Conservation (phyloP, 2,113 vertebrate genomes). For the Upupa epops region DNA sequence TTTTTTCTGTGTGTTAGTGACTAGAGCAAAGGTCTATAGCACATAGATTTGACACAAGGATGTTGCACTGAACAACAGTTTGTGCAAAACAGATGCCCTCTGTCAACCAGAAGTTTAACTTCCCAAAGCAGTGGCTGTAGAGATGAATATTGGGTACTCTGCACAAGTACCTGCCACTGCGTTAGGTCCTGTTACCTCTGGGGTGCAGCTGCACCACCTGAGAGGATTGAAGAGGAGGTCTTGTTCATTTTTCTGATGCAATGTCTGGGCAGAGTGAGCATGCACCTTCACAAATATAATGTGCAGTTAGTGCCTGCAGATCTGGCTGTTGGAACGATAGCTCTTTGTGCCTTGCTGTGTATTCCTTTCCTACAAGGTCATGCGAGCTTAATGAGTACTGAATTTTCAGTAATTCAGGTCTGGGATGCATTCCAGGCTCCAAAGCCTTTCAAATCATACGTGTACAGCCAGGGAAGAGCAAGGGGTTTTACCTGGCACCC, state of each 20-base stretch:
- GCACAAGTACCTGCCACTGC: neutral
- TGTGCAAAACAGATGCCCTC: neutral
- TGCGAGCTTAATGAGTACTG: neutral
- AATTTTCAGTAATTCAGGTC: neutral
- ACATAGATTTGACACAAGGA: neutral
- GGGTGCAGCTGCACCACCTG: neutral
- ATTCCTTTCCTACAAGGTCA: neutral
- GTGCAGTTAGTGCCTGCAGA: neutral
- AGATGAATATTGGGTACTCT: neutral
- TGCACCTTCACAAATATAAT: neutral
- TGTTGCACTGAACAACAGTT: neutral
- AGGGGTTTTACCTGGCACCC: neutral
- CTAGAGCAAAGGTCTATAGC: neutral
- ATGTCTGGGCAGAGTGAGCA: neutral
- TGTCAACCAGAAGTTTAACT: neutral
- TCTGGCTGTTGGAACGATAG: neutral
- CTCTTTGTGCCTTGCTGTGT: neutral
- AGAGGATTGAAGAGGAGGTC: neutral
- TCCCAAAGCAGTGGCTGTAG: neutral
- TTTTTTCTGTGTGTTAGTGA: neutral
- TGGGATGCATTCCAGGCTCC: neutral
- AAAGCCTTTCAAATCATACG: neutral
- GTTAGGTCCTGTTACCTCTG: neutral
- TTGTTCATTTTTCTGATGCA: neutral
- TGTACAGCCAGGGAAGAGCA: neutral